phyloP scores from a whole-genome alignment of 1,140 invertebrate genomes.

The Dufourea novaeangliae region DNA sequence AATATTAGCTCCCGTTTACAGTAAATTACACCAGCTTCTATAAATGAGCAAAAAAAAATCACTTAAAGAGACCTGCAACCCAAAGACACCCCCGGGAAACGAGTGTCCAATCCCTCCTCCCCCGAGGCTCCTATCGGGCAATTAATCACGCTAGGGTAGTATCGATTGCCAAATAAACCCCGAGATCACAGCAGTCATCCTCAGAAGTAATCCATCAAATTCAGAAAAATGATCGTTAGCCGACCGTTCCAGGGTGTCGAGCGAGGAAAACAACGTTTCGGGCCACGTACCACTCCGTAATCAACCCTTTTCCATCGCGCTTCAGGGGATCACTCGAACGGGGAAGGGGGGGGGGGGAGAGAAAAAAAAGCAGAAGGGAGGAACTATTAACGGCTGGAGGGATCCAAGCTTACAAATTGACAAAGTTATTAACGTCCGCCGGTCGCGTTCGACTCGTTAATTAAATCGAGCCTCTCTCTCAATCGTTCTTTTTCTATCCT shows the following conservation, averaged over 20 bases:
- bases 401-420: constrained; percentile 50
- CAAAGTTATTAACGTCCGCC: constrained; percentile 61
- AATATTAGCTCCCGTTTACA: no score
- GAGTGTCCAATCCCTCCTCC: constrained; percentile 9
- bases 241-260: neutral
- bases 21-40: neutral
- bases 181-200: constrained; percentile 31
- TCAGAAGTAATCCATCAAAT: constrained; percentile 41
- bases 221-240: constrained; percentile 33
- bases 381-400: neutral
- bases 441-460: constrained; percentile 51
- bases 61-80: neutral
- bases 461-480: constrained; percentile 54
- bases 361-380: no score
- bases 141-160: constrained; percentile 31
- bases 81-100: constrained; percentile 20
- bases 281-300: constrained; percentile 18
- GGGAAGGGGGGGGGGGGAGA: neutral
- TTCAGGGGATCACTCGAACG: neutral
- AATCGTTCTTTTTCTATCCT: neutral
- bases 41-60: neutral
- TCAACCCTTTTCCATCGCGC: constrained; percentile 20
- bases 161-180: constrained; percentile 48
- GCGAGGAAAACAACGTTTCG: constrained; percentile 21
- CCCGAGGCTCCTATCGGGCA: constrained; percentile 9